Percentiles rank a stretch among this genome's conserved stretches.
Evolutionary conservation across 2,113 vertebrate genomes (phyloP).

Genomic region (Actenoides hombroni): DNA sequence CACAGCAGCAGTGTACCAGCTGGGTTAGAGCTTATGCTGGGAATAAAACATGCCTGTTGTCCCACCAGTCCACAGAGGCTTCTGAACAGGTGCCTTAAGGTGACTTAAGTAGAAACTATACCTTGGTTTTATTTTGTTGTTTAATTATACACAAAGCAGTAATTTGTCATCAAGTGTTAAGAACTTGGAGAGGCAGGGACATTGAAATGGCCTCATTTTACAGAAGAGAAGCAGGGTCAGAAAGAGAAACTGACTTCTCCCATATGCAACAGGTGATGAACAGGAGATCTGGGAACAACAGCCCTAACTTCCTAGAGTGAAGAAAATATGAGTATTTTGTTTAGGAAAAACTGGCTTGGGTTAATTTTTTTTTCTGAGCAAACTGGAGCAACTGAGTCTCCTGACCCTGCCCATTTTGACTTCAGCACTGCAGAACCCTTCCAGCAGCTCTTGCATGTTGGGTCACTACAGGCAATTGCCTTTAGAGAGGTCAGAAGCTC

Average conservation of each 20-base stretch:
- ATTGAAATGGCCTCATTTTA: background rate
- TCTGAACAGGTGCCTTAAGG: background rate
- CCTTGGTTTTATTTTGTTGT: background rate
- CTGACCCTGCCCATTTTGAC: background rate
- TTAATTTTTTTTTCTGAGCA: background rate
- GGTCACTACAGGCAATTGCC: background rate
- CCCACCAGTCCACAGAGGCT: background rate
- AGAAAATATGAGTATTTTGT: background rate
- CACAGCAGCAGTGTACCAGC: background rate
- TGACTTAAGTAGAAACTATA: background rate
- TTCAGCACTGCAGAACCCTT: background rate
- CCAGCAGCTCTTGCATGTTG: background rate
- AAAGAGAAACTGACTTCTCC: background rate
- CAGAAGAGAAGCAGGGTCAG: background rate
- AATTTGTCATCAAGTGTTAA: background rate
- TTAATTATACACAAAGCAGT: background rate
- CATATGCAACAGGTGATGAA: background rate
- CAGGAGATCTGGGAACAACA: background rate
- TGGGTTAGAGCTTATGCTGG: background rate
- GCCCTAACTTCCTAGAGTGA: background rate
- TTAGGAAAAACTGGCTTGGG: background rate
- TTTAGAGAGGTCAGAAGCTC: background rate
- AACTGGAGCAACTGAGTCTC: background rate
- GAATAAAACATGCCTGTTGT: background rate
- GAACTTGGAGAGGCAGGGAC: background rate